These are phyloP conservation scores for Aphelocoma coerulescens DNA, from an alignment of 2,113 vertebrate species.

Conservation along the genomic window DNA sequence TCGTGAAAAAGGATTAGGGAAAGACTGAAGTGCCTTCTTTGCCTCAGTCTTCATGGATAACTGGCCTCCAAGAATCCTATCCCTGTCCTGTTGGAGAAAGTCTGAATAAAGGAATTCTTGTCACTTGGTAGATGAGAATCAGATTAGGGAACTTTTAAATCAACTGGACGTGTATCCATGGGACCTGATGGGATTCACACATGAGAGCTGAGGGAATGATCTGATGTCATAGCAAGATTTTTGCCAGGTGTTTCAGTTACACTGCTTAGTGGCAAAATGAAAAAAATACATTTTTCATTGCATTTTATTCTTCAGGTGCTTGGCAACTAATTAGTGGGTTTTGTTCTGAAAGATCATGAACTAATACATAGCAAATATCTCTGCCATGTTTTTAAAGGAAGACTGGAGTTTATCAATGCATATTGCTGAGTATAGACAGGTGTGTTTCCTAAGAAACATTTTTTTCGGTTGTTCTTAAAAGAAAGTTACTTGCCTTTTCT, in stretches of 20 bases:
- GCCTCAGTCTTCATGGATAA: neutral
- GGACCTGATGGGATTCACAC: neutral
- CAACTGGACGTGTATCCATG: neutral
- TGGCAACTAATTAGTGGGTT: neutral
- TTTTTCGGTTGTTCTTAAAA: neutral
- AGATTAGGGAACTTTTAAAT: neutral
- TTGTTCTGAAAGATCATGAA: neutral
- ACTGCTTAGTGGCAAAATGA: neutral
- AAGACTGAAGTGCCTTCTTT: neutral
- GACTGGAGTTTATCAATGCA: neutral
- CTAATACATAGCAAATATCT: neutral
- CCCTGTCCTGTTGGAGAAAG: neutral
- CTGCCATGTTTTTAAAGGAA: neutral
- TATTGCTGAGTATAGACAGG: neutral
- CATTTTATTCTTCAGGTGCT: neutral
- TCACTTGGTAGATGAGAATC: fast-evolving
- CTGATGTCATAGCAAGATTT: neutral
- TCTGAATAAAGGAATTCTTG: neutral
- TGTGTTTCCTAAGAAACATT: neutral
- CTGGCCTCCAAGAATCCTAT: neutral
- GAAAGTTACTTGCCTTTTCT: neutral
- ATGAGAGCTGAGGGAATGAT: neutral
- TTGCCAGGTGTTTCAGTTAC: neutral
- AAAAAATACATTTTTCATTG: neutral
- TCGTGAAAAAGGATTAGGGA: neutral